Percentiles rank a stretch among this genome's conserved stretches.
Conservation (phyloP, 1,140 invertebrate genomes). For the Mizuhopecten yessoensis region DNA sequence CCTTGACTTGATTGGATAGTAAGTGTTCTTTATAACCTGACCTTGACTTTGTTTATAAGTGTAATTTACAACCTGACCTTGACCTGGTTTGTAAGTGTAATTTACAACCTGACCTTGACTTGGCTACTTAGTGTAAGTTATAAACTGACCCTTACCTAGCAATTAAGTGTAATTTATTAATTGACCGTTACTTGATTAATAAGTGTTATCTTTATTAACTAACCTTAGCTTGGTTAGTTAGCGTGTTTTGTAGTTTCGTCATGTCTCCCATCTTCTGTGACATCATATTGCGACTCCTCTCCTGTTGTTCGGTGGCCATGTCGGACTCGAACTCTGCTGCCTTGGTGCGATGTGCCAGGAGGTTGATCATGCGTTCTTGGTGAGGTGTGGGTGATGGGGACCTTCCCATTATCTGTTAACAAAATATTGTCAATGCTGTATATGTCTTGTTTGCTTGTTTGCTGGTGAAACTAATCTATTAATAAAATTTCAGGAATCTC, state of each 20-base stretch:
- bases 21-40: not conserved
- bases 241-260: slow-evolving; percentile 75
- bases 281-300: slow-evolving; percentile 65
- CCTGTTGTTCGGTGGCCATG: slow-evolving; percentile 67
- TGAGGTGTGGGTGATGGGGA: slow-evolving; percentile 56
- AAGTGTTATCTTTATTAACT: not conserved
- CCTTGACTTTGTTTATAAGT: not conserved
- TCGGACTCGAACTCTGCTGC: slow-evolving; percentile 68
- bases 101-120: slow-evolving; percentile 71
- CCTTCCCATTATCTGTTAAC: slow-evolving; percentile 47
- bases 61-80: not conserved
- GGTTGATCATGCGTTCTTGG: slow-evolving; percentile 56
- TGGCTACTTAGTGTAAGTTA: slow-evolving; percentile 61
- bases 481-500: no score
- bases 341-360: slow-evolving; percentile 69
- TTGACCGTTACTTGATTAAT: not conserved
- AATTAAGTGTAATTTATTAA: not conserved
- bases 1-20: slow-evolving; percentile 77
- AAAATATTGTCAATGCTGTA: not conserved
- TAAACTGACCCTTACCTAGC: not conserved
- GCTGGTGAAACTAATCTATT: no score
- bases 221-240: slow-evolving; percentile 79
- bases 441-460: no score
- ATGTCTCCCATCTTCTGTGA: slow-evolving; percentile 78
- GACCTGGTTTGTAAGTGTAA: not conserved